Conservation (phyloP, 2,797 vertebrate species). For the Neosilurus hyrtlii region DNA sequence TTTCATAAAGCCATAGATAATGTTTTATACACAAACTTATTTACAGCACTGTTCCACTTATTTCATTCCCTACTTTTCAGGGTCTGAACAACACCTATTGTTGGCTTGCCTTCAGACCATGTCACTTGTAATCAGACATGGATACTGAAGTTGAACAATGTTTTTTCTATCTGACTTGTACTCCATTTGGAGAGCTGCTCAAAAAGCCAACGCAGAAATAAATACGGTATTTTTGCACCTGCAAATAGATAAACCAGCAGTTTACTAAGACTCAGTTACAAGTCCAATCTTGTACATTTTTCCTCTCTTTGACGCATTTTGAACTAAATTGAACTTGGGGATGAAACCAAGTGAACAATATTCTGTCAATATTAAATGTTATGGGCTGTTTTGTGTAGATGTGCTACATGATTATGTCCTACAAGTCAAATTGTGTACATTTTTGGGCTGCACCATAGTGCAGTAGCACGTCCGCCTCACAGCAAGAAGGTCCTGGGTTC, state of each 20-base stretch:
- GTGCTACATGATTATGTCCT: background rate
- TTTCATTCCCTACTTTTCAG: background rate
- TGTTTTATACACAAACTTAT: background rate
- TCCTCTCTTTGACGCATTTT: background rate
- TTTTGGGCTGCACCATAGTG: background rate
- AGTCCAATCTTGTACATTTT: background rate
- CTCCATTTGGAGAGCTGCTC: background rate
- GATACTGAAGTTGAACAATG: background rate
- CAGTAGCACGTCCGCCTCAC: no score
- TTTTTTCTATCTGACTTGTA: background rate
- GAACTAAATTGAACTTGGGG: background rate
- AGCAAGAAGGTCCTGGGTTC: no score
- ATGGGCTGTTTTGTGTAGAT: background rate
- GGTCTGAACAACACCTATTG: background rate
- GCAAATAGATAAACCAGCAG: background rate
- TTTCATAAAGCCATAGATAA: background rate
- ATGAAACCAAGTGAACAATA: background rate
- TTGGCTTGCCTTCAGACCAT: background rate
- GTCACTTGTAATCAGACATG: background rate
- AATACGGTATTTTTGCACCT: constrained; percentile 4
- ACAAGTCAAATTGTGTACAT: background rate
- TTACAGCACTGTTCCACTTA: constrained; percentile 3
- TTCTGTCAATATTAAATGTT: background rate
- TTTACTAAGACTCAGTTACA: background rate
- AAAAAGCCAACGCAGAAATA: background rate